Percentiles rank a stretch among this genome's conserved stretches.
phyloP scores from a whole-genome alignment of 2,888 invertebrate genomes.

The Ferdinandea cuprea region DNA sequence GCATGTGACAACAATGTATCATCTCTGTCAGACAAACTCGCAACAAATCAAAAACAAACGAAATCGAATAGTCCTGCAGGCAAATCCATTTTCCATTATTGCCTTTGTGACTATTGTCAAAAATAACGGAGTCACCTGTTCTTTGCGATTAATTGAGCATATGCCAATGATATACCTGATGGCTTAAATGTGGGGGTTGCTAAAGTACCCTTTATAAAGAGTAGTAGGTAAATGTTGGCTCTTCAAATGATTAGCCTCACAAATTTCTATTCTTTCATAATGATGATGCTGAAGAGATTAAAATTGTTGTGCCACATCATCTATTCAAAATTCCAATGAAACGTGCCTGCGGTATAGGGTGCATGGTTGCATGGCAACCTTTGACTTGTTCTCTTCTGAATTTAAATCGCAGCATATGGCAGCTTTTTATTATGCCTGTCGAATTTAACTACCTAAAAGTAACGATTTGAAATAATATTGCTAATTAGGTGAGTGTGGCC shows the following conservation, averaged over 20 bases:
- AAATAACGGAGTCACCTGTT: conserved; percentile 50
- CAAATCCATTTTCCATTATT: not conserved
- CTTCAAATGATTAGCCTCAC: conserved; percentile 53
- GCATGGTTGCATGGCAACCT: conserved; percentile 61
- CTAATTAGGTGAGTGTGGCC: conserved; percentile 53
- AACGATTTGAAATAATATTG: conserved; percentile 38
- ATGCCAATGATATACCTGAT: conserved; percentile 36
- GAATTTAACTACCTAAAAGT: not conserved
- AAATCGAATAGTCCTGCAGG: conserved; percentile 27
- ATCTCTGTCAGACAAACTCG: too few relatives aligned
- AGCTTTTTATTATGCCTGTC: conserved; percentile 19
- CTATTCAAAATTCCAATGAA: conserved; percentile 28
- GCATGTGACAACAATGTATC: too few relatives aligned
- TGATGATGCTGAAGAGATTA: conserved; percentile 51
- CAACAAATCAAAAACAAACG: not conserved
- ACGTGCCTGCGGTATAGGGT: conserved; percentile 44
- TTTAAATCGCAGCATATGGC: conserved; percentile 41
- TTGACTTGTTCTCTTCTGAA: conserved; percentile 18
- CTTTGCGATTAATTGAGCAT: conserved; percentile 58
- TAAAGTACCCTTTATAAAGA: conserved; percentile 34
- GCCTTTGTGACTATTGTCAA: conserved; percentile 7
- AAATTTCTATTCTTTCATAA: conserved; percentile 47
- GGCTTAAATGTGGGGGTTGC: conserved; percentile 52
- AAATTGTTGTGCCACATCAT: conserved; percentile 28
- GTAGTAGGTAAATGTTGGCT: conserved; percentile 34